Evolutionary conservation across 2,797 vertebrate species (phyloP).

Genomic region (Ctenosaura bakeri): DNA sequence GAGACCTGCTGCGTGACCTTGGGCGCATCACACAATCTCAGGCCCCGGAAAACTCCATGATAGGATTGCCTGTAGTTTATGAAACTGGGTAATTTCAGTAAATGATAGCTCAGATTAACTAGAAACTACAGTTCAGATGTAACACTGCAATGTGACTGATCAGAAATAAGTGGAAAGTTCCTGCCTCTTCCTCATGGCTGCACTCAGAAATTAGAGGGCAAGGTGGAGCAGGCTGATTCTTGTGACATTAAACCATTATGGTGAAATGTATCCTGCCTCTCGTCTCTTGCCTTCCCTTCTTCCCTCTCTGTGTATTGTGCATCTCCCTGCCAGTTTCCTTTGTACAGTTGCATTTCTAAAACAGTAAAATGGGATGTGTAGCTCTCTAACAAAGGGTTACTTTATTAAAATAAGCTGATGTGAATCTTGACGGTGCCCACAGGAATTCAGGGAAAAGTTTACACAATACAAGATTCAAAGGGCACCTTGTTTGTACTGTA

Average conservation of each 20-base stretch:
- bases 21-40: no score
- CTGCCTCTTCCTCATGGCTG: no score
- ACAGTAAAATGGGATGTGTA: background rate
- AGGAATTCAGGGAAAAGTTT: background rate
- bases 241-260: background rate
- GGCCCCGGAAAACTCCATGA: no score
- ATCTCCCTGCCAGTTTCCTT: background rate
- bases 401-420: background rate
- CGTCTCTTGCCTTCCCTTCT: no score
- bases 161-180: no score
- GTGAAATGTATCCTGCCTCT: background rate
- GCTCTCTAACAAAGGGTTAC: background rate
- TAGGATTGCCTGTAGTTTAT: no score
- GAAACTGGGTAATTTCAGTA: no score
- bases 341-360: background rate
- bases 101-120: no score
- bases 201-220: no score
- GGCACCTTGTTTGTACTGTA: background rate
- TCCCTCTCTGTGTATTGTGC: background rate
- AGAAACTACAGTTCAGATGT: no score
- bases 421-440: background rate
- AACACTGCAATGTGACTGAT: no score
- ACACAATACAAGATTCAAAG: background rate
- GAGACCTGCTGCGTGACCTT: no score
- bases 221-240: background rate